Evolutionary conservation across 2,797 vertebrate genomes (phyloP).

Genomic region (Alosa sapidissima): DNA sequence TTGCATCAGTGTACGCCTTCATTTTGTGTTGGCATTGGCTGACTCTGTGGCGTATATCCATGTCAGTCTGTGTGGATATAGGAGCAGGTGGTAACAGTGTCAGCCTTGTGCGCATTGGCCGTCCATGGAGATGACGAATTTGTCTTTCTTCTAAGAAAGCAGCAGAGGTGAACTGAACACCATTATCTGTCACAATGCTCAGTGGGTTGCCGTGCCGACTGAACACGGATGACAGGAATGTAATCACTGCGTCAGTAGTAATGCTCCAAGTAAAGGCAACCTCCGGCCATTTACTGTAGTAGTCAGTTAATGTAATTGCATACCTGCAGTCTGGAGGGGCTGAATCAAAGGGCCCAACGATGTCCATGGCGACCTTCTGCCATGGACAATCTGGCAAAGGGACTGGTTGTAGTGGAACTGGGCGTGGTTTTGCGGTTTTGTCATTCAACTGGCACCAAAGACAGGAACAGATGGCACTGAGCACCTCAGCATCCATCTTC

Average conservation of each 20-base stretch:
- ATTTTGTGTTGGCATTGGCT: neutral
- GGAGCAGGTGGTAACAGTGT: neutral
- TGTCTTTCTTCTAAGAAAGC: neutral
- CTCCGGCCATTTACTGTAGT: neutral
- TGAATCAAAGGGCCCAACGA: too few species aligned
- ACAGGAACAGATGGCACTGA: too few species aligned
- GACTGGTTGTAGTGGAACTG: too few species aligned
- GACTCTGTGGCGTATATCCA: neutral
- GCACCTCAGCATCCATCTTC: too few species aligned
- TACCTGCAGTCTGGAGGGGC: neutral
- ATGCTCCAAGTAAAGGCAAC: neutral
- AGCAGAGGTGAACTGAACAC: slow-evolving; percentile 9
- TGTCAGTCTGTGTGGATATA: neutral
- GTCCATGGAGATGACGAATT: neutral
- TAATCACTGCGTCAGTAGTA: neutral
- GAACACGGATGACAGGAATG: neutral
- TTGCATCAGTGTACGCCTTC: neutral
- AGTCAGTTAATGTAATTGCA: neutral
- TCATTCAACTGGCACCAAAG: too few species aligned
- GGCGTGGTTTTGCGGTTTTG: too few species aligned
- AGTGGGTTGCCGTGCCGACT: neutral
- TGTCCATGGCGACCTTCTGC: too few species aligned
- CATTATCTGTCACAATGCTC: neutral
- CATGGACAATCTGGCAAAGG: too few species aligned
- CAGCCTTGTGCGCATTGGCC: neutral